Percentiles rank a stretch among this genome's conserved stretches.
Conservation (phyloP, 2,888 invertebrate genomes). For the Vanessa cardui region DNA sequence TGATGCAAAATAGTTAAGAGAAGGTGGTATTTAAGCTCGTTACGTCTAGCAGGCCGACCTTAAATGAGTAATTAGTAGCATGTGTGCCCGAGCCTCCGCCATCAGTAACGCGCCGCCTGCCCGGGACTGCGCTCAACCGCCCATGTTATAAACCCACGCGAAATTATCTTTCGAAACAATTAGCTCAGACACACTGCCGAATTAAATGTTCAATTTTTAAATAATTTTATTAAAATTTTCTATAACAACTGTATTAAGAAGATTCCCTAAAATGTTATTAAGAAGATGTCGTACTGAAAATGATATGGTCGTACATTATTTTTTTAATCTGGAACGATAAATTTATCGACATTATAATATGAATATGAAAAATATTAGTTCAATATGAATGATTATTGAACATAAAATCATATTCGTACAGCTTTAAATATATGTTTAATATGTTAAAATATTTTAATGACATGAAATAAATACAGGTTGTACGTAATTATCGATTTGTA, state of each 20-base stretch:
- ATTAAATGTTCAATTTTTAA: constrained; percentile 36
- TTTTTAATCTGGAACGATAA: too few relatives aligned
- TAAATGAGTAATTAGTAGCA: constrained; percentile 73
- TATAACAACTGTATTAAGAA: not conserved
- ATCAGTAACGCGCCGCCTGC: constrained; percentile 65
- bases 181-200: constrained; percentile 67
- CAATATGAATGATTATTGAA: too few relatives aligned
- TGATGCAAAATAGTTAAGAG: constrained; percentile 36
- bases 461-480: too few relatives aligned
- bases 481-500: too few relatives aligned
- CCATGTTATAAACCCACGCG: constrained; percentile 67
- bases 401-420: too few relatives aligned
- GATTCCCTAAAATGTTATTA: not conserved
- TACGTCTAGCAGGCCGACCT: constrained; percentile 48
- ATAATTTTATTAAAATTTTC: not conserved
- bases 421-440: too few relatives aligned
- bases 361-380: too few relatives aligned
- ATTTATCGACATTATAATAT: too few relatives aligned
- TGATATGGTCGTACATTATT: too few relatives aligned
- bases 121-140: constrained; percentile 55
- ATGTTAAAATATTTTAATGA: too few relatives aligned
- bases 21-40: constrained; percentile 42
- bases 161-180: constrained; percentile 79
- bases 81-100: constrained; percentile 61
- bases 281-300: not conserved